Base-by-base conservation (phyloP, 2,888 invertebrate species). In the Nephrocerus scutellatus region DNA sequence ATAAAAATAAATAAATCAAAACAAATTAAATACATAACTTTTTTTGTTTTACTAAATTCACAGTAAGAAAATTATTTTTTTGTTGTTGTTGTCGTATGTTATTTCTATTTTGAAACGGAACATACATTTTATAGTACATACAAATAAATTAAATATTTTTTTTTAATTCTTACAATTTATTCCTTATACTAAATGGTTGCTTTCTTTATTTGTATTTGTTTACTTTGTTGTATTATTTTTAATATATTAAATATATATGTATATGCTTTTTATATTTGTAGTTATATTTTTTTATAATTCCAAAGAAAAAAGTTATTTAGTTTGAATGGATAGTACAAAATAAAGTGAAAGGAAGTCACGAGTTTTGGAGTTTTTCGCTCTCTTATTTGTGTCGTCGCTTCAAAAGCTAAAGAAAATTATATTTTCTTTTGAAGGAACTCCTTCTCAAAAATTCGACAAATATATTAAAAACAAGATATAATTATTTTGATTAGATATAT, bases 71-170 rank as follows among this genome's bases (percentile, higher is more conserved):
- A n/a, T n/a, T n/a, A n/a, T n/a, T n/a, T n/a, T n/a, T n/a, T n/a
- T n/a, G n/a, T n/a, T n/a, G n/a, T n/a, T n/a, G n/a, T n/a, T n/a
- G n/a, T n/a, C n/a, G n/a, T n/a, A n/a, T n/a, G n/a, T n/a, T n/a
- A n/a, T n/a, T n/a, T n/a, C n/a, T n/a, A n/a, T 59, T 58, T 43
- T 56, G 54, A 57, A 59, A 60, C 57, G 59, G 57, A 57, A 57
- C 60, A 57, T 59, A 60, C 58, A 57, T 53, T 48, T 57, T 59
- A 60, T n/a, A n/a, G 49, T 48, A 51, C 51, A 51, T 49, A 47
- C 48, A 49, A 51, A 50, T 50, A 51, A 52, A 50, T 49, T 51
- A 51, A 53, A 53, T 50, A 53, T 49, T 39, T 48, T 43, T 45
- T 43, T 45, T 48, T 47, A 25, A 39, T 43, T 34, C 36, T 37